phyloP scores from a whole-genome alignment of 2,113 vertebrate species.

The Phalacrocorax carbo region DNA sequence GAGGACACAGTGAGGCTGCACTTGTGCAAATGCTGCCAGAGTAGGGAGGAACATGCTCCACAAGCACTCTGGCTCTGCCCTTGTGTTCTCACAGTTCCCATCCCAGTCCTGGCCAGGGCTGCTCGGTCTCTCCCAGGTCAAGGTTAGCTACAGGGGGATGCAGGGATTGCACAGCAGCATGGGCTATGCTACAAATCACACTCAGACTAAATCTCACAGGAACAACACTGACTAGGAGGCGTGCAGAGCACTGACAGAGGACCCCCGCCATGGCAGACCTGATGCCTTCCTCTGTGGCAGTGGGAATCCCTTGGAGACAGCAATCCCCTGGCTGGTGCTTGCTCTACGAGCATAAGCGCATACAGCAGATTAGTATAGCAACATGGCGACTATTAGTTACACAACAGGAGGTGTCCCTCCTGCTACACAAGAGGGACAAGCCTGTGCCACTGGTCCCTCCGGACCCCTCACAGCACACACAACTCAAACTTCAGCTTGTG shows the following conservation, averaged over 20 bases:
- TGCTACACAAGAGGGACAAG: background rate
- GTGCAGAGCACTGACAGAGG: background rate
- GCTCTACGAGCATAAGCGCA: background rate
- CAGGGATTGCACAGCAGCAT: slow-evolving; percentile 27
- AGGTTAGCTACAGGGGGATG: background rate
- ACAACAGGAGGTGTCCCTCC: background rate
- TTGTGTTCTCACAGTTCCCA: background rate
- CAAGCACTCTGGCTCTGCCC: background rate
- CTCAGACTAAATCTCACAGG: background rate
- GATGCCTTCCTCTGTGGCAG: background rate
- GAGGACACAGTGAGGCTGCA: background rate
- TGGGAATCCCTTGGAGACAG: background rate
- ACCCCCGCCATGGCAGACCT: background rate
- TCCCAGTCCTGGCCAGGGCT: background rate
- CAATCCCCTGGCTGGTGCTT: background rate
- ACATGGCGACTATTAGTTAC: background rate
- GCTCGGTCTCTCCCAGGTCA: background rate
- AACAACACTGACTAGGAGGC: background rate
- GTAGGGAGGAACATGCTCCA: background rate
- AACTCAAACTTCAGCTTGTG: background rate
- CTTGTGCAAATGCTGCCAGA: background rate
- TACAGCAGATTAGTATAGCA: slow-evolving; percentile 26
- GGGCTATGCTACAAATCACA: background rate
- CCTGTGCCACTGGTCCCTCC: background rate
- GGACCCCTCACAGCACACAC: background rate